Base-by-base conservation (phyloP, 2,797 vertebrate species). In the Myotis planiceps region DNA sequence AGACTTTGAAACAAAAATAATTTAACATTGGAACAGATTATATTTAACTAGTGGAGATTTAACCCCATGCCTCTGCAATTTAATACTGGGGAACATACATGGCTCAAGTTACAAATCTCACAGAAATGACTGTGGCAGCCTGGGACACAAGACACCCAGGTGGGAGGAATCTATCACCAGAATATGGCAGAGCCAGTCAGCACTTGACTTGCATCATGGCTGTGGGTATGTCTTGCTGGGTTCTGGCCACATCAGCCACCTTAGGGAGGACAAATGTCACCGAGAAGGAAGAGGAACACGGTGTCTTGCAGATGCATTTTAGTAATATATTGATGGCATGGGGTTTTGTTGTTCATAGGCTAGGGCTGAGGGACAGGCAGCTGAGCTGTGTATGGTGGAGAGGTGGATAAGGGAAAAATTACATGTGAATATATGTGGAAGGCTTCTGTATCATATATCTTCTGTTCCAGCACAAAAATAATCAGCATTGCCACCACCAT, bases 1-100 rank as follows among this genome's bases (percentile, higher is more conserved):
- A 79, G 18, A 81, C 34, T 93, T 74, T 79, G 92, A 90, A 63
- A 37, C 65, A 60, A 60, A 58, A 82, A 29, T 66, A 87, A 58
- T 75, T 79, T 69, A 95, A 4, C 42, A 82, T 34, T 72, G 71
- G 74, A 3, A 9, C 55, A 60, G 74, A 75, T 76, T 97, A 23
- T 55, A 37, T 88, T 95, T 83, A 85, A 93, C 79, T 45, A 29
- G 66, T 25, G 87, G 74, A 94, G 92, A 95, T 78, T 96, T 89
- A 94, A 72, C 32, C 75, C 78, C 2, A n/a, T 79, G 4, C 58
- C 47, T 84, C 65, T 84, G 66, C 32, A 95, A 39, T 42, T 19
- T 94, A 93, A 71, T 90, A 6, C 84, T 34, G 34, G 82, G 75
- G 39, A 83, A 25, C 12, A 69, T 89, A 84, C 49, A 37, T 39